These are phyloP conservation scores for Sebastes nivosus DNA, from an alignment of 2,797 vertebrate species.

Conservation along the genomic window DNA sequence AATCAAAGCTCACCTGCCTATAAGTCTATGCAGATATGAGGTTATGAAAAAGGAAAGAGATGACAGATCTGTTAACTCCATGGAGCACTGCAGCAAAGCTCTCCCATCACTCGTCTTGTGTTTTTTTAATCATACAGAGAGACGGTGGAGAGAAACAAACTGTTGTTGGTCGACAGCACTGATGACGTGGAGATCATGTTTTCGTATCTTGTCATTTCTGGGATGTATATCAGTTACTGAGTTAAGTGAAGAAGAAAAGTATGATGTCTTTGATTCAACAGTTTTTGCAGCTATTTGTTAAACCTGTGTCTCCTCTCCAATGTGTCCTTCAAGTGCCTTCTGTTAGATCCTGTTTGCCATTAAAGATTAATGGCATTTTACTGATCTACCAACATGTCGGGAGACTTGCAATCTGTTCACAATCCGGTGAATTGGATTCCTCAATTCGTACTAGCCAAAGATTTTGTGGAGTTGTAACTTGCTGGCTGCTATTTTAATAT, in stretches of 20 bases:
- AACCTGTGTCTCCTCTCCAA: neutral
- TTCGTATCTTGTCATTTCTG: neutral
- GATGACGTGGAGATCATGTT: neutral
- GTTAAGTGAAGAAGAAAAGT: neutral
- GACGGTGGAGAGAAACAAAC: neutral
- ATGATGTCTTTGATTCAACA: neutral
- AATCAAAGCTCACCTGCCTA: slow-evolving; percentile 71
- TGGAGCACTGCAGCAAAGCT: neutral
- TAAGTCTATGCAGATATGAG: slow-evolving; percentile 82
- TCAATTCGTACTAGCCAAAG: slow-evolving; percentile 53
- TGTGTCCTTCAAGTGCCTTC: slow-evolving; percentile 55
- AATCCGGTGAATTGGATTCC: slow-evolving; percentile 1
- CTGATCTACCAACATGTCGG: slow-evolving; percentile 13
- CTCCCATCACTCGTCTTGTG: neutral
- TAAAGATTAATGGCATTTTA: slow-evolving; percentile 14
- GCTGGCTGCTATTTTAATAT: slow-evolving; percentile 41
- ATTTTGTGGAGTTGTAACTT: slow-evolving; percentile 27
- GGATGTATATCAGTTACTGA: neutral
- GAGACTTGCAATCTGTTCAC: neutral
- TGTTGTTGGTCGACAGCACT: neutral
- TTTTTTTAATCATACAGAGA: neutral
- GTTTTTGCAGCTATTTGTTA: slow-evolving; percentile 7
- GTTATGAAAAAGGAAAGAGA: neutral
- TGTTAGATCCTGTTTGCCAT: slow-evolving; percentile 24
- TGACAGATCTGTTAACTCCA: neutral